These are phyloP conservation scores for Epinotia ramella DNA, from an alignment of 2,888 invertebrate genomes.

Conservation along the genomic window DNA sequence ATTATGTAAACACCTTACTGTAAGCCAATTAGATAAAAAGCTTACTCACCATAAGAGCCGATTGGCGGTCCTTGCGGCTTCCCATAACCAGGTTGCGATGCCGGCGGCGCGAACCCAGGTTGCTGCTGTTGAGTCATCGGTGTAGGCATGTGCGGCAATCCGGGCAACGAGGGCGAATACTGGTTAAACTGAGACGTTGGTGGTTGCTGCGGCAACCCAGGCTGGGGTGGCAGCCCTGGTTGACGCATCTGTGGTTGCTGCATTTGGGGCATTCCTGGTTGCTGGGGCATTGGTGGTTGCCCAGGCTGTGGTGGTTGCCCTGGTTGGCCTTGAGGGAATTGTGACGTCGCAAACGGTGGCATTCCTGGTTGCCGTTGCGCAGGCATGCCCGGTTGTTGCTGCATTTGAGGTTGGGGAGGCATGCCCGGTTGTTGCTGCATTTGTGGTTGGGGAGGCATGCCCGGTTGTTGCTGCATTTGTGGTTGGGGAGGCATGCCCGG, in stretches of 20 bases:
- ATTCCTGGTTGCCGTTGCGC: slow-evolving; percentile 55
- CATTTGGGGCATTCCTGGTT: slow-evolving; percentile 44
- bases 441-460: slow-evolving; percentile 52
- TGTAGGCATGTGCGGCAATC: slow-evolving; percentile 79
- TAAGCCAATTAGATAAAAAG: not conserved
- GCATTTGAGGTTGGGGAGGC: slow-evolving; percentile 54
- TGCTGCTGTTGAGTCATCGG: slow-evolving; percentile 69
- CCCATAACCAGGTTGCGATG: slow-evolving; percentile 61
- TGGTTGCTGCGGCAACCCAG: slow-evolving; percentile 51
- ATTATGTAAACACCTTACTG: too few species aligned
- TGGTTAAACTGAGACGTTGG: slow-evolving; percentile 51
- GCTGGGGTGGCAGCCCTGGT: slow-evolving; percentile 50
- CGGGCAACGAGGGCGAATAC: slow-evolving; percentile 60
- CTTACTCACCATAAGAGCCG: slow-evolving; percentile 62
- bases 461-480: slow-evolving; percentile 51
- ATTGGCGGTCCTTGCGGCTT: slow-evolving; percentile 59
- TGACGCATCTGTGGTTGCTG: slow-evolving; percentile 18
- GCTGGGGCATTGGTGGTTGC: slow-evolving; percentile 33
- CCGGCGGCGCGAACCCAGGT: slow-evolving; percentile 61
- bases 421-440: slow-evolving; percentile 56
- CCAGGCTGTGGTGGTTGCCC: slow-evolving; percentile 51
- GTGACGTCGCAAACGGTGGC: slow-evolving; percentile 51
- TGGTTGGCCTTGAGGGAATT: slow-evolving; percentile 44
- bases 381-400: slow-evolving; percentile 51
- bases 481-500: slow-evolving; percentile 57